Conservation (phyloP, 1,140 invertebrate species). For the Conopomorpha cramerella region DNA sequence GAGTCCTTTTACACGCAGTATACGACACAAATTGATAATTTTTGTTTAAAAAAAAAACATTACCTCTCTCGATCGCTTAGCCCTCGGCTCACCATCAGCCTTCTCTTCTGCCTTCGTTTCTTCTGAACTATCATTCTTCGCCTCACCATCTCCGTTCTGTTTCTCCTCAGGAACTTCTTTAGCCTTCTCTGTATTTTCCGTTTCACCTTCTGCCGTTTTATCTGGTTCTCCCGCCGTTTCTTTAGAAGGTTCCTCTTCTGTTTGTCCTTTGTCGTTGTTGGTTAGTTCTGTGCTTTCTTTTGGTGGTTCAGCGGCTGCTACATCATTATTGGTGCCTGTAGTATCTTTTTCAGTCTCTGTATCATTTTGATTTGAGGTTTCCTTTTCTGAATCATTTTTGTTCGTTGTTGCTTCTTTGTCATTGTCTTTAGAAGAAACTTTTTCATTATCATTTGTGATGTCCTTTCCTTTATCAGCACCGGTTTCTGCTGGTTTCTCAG, state of each 20-base stretch:
- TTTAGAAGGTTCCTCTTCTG: neutral
- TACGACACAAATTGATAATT: too few species aligned
- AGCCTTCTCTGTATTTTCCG: neutral
- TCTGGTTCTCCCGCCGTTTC: neutral
- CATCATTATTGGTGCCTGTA: constrained; percentile 10
- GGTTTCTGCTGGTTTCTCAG: too few species aligned
- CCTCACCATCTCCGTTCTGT: too few species aligned
- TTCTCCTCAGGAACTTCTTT: neutral
- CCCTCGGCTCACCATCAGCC: constrained; percentile 26
- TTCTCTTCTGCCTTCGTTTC: neutral
- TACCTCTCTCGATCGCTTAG: constrained; percentile 44
- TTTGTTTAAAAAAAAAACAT: too few species aligned
- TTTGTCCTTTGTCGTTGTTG: constrained; percentile 6
- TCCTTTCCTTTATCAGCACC: too few species aligned
- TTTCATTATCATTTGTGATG: too few species aligned
- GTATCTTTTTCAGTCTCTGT: constrained; percentile 23
- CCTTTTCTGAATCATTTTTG: too few species aligned
- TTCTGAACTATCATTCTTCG: constrained; percentile 2
- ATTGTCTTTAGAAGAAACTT: too few species aligned
- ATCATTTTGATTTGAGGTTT: neutral
- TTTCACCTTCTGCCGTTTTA: too few species aligned
- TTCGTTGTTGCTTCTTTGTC: too few species aligned
- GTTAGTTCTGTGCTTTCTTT: constrained; percentile 10
- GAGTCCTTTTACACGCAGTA: too few species aligned
- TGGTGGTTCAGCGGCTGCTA: constrained; percentile 6